Evolutionary conservation across 2,888 invertebrate genomes (phyloP).

Genomic region (Nebria brevicollis): DNA sequence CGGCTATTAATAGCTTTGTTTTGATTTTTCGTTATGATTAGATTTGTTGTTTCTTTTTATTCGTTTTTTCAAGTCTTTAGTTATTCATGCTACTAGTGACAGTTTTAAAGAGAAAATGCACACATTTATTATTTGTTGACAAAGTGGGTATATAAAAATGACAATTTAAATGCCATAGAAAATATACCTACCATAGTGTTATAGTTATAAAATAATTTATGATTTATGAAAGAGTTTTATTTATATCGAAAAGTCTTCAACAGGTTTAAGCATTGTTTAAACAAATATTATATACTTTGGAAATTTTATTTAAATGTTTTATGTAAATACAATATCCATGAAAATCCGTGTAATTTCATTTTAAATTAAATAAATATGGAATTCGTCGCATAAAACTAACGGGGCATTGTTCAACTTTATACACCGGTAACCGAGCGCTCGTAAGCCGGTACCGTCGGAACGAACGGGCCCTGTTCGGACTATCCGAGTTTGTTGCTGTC

Average conservation of each 20-base stretch:
- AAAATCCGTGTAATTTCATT: background rate
- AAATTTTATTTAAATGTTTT: too few relatives aligned
- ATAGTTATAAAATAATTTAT: background rate
- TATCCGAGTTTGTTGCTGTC: constrained; percentile 6
- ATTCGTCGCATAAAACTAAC: background rate
- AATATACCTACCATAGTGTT: background rate
- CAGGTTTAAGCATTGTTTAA: too few relatives aligned
- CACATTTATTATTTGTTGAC: constrained; percentile 39
- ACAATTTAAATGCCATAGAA: constrained; percentile 5
- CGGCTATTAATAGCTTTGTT: constrained; percentile 39
- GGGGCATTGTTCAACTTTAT: background rate
- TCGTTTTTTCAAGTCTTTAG: constrained; percentile 21
- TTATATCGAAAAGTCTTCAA: too few relatives aligned
- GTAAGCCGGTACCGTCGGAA: constrained; percentile 15
- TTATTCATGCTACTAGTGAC: constrained; percentile 37
- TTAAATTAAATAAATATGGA: background rate
- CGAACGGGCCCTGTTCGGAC: constrained; percentile 18
- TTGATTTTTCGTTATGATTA: constrained; percentile 30
- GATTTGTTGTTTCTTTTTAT: constrained; percentile 15
- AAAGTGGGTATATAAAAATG: background rate
- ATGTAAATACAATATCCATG: too few relatives aligned
- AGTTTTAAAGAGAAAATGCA: constrained; percentile 36
- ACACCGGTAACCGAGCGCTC: constrained; percentile 21
- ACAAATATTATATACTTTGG: too few relatives aligned
- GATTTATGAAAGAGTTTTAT: background rate